Evolutionary conservation across 2,888 invertebrate genomes (phyloP).

Genomic region (Drosophila acutilabella): DNA sequence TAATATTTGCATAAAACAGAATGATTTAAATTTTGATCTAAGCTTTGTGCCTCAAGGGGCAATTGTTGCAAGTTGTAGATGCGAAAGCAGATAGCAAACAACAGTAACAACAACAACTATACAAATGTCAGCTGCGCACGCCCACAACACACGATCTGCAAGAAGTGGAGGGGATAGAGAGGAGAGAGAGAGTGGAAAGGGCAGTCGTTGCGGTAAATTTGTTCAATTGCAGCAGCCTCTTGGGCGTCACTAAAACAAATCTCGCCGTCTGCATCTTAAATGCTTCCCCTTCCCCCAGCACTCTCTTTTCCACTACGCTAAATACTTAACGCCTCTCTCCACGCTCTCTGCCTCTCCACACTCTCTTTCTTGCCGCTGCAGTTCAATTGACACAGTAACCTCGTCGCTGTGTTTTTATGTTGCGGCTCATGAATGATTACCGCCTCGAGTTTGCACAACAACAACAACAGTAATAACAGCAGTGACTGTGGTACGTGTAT

Average conservation of each 20-base stretch:
- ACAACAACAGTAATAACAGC: constrained; percentile 8
- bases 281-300: constrained; percentile 29
- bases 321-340: too few relatives aligned
- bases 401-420: constrained; percentile 51
- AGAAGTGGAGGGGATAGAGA: constrained; percentile 7
- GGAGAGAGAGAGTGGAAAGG: not conserved
- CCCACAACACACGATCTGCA: constrained; percentile 70
- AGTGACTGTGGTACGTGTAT: constrained; percentile 24
- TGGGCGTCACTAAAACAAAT: constrained; percentile 74
- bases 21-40: constrained; percentile 27
- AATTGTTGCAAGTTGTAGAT: constrained; percentile 50
- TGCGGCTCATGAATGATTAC: constrained; percentile 62
- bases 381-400: constrained; percentile 77
- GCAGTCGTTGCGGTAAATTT: constrained; percentile 54
- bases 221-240: constrained; percentile 78
- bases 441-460: constrained; percentile 58
- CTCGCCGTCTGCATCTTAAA: constrained; percentile 75
- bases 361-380: constrained; percentile 31
- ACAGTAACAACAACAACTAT: not conserved
- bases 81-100: constrained; percentile 37
- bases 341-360: not conserved
- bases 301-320: not conserved
- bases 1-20: constrained; percentile 53
- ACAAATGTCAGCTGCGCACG: constrained; percentile 74
- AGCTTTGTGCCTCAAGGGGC: constrained; percentile 19